Evolutionary conservation across 2,113 vertebrate genomes (phyloP).

Genomic region (Penelope pileata): DNA sequence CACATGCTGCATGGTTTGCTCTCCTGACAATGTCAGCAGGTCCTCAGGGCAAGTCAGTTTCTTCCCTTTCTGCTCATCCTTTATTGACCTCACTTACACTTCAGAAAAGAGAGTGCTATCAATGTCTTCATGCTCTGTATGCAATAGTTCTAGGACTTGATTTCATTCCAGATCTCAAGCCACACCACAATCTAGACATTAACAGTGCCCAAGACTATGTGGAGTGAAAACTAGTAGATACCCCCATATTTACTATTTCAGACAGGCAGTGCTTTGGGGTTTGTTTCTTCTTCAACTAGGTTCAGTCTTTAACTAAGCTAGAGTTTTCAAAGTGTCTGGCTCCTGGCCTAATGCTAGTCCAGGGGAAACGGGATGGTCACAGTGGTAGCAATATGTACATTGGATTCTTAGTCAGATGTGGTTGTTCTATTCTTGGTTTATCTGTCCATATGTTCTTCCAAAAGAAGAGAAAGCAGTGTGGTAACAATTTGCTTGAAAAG

Average conservation of each 20-base stretch:
- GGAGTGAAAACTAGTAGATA: background rate
- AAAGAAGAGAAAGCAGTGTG: conserved; percentile 62
- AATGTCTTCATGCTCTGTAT: background rate
- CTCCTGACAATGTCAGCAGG: rapidly evolving
- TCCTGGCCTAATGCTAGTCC: background rate
- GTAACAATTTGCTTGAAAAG: conserved; percentile 73
- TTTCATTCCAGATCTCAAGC: conserved; percentile 1
- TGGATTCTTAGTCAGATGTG: conserved; percentile 67
- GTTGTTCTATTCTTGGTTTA: conserved; percentile 71
- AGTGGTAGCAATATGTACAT: conserved; percentile 61
- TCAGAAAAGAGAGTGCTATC: background rate
- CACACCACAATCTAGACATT: background rate
- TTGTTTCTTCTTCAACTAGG: background rate
- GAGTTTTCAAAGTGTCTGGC: conserved; percentile 7
- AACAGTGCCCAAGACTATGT: background rate
- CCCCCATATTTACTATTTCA: background rate
- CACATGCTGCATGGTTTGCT: rapidly evolving
- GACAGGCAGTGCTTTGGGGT: background rate
- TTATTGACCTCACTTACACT: background rate
- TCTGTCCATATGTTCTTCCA: conserved; percentile 70
- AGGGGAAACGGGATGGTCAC: conserved; percentile 15
- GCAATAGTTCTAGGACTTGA: background rate
- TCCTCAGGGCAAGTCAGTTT: rapidly evolving
- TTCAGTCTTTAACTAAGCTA: background rate
- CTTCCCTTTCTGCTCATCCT: background rate